A percentile compares a stretch with the other conserved stretches of the same genome.
Evolutionary conservation across 2,888 invertebrate species (phyloP).

Genomic region (Oasisia sp.): DNA sequence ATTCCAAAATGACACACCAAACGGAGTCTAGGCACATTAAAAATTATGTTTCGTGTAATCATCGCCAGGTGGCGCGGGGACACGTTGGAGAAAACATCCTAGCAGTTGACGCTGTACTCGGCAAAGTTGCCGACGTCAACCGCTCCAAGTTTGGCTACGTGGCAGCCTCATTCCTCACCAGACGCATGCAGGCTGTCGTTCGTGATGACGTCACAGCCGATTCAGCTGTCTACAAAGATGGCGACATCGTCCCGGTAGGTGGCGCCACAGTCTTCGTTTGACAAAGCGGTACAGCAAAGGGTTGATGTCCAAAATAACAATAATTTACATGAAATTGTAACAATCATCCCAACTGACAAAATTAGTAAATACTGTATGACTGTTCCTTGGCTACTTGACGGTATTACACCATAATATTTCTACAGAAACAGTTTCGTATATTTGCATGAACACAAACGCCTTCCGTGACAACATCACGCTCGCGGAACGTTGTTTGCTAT

Average conservation of each 20-base stretch:
- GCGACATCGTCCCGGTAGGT: not conserved
- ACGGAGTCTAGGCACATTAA: not conserved
- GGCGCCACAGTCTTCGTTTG: not conserved
- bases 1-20: too few species aligned
- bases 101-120: slow-evolving; percentile 33
- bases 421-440: too few species aligned
- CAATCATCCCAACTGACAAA: too few species aligned
- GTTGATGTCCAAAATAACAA: too few species aligned
- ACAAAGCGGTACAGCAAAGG: too few species aligned
- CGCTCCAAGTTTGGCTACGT: slow-evolving; percentile 23
- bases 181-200: not conserved
- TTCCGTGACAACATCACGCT: too few species aligned
- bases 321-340: too few species aligned
- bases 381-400: too few species aligned
- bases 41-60: not conserved
- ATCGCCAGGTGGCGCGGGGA: not conserved
- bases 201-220: slow-evolving; percentile 17
- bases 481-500: too few species aligned
- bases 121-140: slow-evolving; percentile 29
- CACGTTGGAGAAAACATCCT: slow-evolving; percentile 23
- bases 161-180: not conserved
- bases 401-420: too few species aligned
- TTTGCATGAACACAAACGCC: too few species aligned
- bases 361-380: too few species aligned
- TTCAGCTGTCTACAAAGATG: not conserved